phyloP scores from a whole-genome alignment of 2,797 vertebrate genomes.

The Darevskia mixta region DNA sequence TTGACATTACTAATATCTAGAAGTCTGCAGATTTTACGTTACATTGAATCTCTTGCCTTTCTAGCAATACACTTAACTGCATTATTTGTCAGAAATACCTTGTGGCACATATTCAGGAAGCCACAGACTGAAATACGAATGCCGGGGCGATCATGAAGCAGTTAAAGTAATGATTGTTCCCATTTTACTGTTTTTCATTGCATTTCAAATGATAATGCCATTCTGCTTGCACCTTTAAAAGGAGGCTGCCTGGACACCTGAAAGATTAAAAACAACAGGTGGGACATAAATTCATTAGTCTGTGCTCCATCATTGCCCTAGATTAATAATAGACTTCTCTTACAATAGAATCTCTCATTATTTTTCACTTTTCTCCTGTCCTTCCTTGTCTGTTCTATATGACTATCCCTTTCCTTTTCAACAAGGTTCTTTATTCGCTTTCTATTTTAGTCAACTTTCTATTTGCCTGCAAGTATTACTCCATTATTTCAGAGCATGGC shows the following conservation, averaged over 20 bases:
- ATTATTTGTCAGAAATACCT: slow-evolving; percentile 55
- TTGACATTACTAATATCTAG: slow-evolving; percentile 27
- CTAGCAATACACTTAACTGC: slow-evolving; percentile 41
- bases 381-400: slow-evolving; percentile 43
- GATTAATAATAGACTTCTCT: slow-evolving; percentile 68
- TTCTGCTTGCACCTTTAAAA: slow-evolving; percentile 57
- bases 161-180: slow-evolving; percentile 39
- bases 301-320: slow-evolving; percentile 49
- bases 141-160: slow-evolving; percentile 10
- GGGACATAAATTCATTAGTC: slow-evolving; percentile 53
- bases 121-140: slow-evolving; percentile 52
- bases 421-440: slow-evolving; percentile 37
- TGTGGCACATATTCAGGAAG: slow-evolving; percentile 49
- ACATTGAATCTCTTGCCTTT: slow-evolving; percentile 45
- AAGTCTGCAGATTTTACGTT: slow-evolving; percentile 30
- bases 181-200: slow-evolving; percentile 51
- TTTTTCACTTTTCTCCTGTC: slow-evolving; percentile 63
- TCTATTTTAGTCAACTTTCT: slow-evolving; percentile 40
- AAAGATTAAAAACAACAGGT: slow-evolving; percentile 55
- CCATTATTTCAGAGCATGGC: slow-evolving; percentile 39
- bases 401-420: slow-evolving; percentile 41
- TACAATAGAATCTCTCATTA: slow-evolving; percentile 43
- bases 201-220: slow-evolving; percentile 59
- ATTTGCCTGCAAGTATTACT: slow-evolving; percentile 29
- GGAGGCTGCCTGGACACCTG: slow-evolving; percentile 53